phyloP scores from a whole-genome alignment of 2,113 vertebrate genomes.

The Motacilla tschutschensis region DNA sequence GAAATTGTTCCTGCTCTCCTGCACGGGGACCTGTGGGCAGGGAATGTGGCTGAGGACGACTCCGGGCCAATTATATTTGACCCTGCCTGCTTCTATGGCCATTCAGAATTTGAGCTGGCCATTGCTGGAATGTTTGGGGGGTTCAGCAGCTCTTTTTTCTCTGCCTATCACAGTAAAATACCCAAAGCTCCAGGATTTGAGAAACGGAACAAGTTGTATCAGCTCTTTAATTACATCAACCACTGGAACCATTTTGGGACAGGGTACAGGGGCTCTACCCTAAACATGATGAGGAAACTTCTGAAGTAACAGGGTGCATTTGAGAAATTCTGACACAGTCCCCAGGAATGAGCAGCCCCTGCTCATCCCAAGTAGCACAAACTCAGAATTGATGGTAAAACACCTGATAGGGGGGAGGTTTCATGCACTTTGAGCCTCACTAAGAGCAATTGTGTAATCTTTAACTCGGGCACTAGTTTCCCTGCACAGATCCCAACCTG shows the following conservation, averaged over 20 bases:
- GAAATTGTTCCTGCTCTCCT: slow-evolving; percentile 81
- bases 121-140: slow-evolving; percentile 91
- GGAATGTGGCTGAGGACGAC: slow-evolving; percentile 80
- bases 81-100: slow-evolving; percentile 90
- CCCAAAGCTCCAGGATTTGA: slow-evolving; percentile 86
- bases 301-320: slow-evolving; percentile 68
- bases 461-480: neutral
- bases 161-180: slow-evolving; percentile 86
- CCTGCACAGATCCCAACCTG: neutral
- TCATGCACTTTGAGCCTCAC: neutral
- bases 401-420: neutral
- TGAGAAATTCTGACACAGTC: neutral
- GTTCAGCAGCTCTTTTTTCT: slow-evolving; percentile 84
- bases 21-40: slow-evolving; percentile 89
- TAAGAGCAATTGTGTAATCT: neutral
- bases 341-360: neutral
- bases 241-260: slow-evolving; percentile 96
- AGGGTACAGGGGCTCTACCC: slow-evolving; percentile 81
- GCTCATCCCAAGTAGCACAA: neutral
- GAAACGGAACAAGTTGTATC: slow-evolving; percentile 85
- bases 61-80: slow-evolving; percentile 88
- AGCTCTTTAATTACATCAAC: slow-evolving; percentile 93
- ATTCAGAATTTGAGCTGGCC: slow-evolving; percentile 88
- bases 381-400: neutral
- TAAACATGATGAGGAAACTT: slow-evolving; percentile 84